Evolutionary conservation across 2,888 invertebrate genomes (phyloP), one percentile per base, ranked within the genome.

Genomic region (Diarsia rubi): DNA sequence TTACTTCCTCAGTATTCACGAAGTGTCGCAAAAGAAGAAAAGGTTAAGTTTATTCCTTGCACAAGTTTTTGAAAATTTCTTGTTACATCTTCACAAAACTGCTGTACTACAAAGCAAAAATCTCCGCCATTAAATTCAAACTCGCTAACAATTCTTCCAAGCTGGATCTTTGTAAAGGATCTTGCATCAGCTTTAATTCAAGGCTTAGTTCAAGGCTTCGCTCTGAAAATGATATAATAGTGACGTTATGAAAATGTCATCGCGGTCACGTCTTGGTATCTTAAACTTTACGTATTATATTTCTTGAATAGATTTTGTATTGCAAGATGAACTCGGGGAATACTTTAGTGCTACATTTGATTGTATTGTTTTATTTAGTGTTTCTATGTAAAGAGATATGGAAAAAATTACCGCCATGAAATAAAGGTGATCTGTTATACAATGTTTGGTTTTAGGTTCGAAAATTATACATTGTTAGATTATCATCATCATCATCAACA

Each of bases 131-230:
- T n/a, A 27, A 63, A n/a, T 57, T 66, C 16, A 65, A 65, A 45
- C n/a, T n/a, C 44, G 24, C 42, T 8, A 71, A 57, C 9, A 69
- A 66, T 59, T 42, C 49, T 49, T 14, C 21, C 21, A 44, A 71
- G 67, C 54, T 42, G 19, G 54, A 66, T 57, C 57, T 71, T 69
- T 54, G 65, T 54, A 73, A 70, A 73, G 65, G 57, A n/a, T n/a
- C 45, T 81, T 85, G 72, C 42, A 60, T 66, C 54, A 73, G 78
- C 62, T 79, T 75, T 79, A 77, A 37, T 37, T 72, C 78, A 84
- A 85, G 84, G 80, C 68, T 63, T 80, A 85, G 88, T 91, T 90
- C 91, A 91, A 90, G 89, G 88, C 82, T 83, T 24, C 9, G 24
- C 52, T 75, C 73, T 65, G 47, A 60, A 49, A 73, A 82, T 88